Percentiles rank a stretch among this genome's conserved stretches.
Evolutionary conservation across 1,140 invertebrate species (phyloP).

Genomic region (Trichonephila clavata): DNA sequence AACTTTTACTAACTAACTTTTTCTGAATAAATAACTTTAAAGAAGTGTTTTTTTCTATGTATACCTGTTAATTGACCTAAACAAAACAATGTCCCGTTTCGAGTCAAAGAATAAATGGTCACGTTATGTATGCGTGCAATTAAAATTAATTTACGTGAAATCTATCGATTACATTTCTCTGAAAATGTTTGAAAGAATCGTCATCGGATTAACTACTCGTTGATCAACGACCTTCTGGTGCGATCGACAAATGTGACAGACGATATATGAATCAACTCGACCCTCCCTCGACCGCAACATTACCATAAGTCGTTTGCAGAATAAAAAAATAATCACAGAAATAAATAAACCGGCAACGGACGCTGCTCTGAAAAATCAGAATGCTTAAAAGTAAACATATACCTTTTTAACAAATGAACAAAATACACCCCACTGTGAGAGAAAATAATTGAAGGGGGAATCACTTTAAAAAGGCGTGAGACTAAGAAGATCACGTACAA

Average conservation of each 20-base stretch:
- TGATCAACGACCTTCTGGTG: slow-evolving; percentile 5
- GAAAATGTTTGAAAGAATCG: not conserved
- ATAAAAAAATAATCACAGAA: slow-evolving; percentile 16
- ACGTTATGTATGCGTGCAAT: no score
- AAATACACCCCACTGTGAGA: slow-evolving; percentile 42
- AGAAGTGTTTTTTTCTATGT: no score
- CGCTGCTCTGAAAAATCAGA: slow-evolving; percentile 1
- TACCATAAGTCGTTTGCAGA: not conserved
- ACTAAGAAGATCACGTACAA: slow-evolving; percentile 51
- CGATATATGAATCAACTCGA: not conserved
- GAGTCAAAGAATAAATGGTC: no score
- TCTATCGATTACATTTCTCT: no score
- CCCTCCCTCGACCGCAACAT: not conserved
- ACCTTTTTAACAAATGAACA: slow-evolving; percentile 70
- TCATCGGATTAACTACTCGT: not conserved
- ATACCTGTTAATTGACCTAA: no score
- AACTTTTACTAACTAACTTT: no score
- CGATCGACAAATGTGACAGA: not conserved
- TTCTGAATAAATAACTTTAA: no score
- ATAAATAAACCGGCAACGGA: slow-evolving; percentile 46
- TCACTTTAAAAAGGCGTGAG: slow-evolving; percentile 45
- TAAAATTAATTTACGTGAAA: no score
- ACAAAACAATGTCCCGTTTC: no score
- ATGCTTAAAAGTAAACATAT: slow-evolving; percentile 49
- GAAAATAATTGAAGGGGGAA: slow-evolving; percentile 15